Conservation (phyloP, 2,888 invertebrate species). For the Lypha dubia region DNA sequence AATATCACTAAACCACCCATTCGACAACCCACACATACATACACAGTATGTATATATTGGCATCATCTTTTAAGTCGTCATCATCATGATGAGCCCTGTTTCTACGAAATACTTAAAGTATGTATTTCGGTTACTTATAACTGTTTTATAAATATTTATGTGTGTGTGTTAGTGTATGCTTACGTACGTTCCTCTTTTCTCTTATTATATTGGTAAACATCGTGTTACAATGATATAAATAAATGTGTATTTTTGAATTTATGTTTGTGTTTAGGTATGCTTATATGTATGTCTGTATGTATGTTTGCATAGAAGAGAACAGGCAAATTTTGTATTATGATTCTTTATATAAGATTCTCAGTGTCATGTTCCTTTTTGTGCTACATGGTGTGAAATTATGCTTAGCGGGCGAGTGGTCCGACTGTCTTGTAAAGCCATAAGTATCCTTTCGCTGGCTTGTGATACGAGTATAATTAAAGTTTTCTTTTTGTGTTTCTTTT, state of each 20-base stretch:
- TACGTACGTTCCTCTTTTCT: background rate
- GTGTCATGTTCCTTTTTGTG: slow-evolving; percentile 57
- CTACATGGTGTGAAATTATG: slow-evolving; percentile 54
- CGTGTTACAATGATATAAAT: too few relatives aligned
- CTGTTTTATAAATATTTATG: background rate
- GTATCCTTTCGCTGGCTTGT: slow-evolving; percentile 31
- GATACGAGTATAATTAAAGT: background rate
- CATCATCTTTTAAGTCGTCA: slow-evolving; percentile 44
- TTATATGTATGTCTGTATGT: too few relatives aligned
- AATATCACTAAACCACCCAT: slow-evolving; percentile 12
- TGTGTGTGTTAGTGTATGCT: slow-evolving; percentile 25
- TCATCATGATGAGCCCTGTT: slow-evolving; percentile 11
- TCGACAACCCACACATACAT: background rate
- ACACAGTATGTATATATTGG: slow-evolving; percentile 6
- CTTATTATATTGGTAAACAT: too few relatives aligned
- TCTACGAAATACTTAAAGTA: slow-evolving; percentile 25
- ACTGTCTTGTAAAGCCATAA: slow-evolving; percentile 40
- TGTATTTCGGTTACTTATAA: slow-evolving; percentile 19
- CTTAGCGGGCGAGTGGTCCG: slow-evolving; percentile 58
- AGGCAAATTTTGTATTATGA: slow-evolving; percentile 27
- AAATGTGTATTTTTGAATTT: too few relatives aligned
- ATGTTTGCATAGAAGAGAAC: background rate
- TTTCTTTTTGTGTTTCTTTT: too few relatives aligned
- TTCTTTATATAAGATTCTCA: slow-evolving; percentile 51
- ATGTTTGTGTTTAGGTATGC: too few relatives aligned